phyloP scores from a whole-genome alignment of 1,140 invertebrate genomes.

The Ctenoplectra terminalis region DNA sequence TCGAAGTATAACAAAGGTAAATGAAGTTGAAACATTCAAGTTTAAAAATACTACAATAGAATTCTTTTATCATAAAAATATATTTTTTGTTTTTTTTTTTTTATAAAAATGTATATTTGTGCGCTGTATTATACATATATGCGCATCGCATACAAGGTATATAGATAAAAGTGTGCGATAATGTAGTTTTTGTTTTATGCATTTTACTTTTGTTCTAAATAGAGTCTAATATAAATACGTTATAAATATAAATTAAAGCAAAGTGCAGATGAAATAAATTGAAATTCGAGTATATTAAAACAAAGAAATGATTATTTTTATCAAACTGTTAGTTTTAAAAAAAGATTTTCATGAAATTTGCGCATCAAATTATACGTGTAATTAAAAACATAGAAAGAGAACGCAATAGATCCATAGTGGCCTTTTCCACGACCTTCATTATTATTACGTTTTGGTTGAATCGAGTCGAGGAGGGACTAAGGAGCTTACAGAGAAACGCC shows the following conservation, averaged over 20 bases:
- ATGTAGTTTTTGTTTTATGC: no score
- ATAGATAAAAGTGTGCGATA: no score
- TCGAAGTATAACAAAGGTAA: neutral
- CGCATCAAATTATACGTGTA: neutral
- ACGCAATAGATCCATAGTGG: neutral
- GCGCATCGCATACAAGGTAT: no score
- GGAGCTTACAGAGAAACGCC: slow-evolving; percentile 18
- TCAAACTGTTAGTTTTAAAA: no score
- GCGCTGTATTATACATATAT: no score
- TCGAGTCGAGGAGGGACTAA: slow-evolving; percentile 18
- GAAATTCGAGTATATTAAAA: no score
- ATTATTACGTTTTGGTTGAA: slow-evolving; percentile 9
- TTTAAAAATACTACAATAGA: neutral
- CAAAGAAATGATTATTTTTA: neutral
- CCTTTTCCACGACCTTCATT: slow-evolving; percentile 3
- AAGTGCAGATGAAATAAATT: no score
- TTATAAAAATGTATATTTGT: no score
- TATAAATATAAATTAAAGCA: no score
- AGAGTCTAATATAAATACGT: no score
- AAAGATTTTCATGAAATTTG: slow-evolving; percentile 2
- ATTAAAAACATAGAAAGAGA: slow-evolving; percentile 14
- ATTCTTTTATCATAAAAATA: neutral
- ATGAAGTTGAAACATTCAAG: neutral
- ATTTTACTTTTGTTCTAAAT: no score
- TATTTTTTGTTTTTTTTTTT: no score